These are phyloP conservation scores for Pteronotus mesoamericanus DNA, from an alignment of 2,797 vertebrate species.

Conservation along the genomic window DNA sequence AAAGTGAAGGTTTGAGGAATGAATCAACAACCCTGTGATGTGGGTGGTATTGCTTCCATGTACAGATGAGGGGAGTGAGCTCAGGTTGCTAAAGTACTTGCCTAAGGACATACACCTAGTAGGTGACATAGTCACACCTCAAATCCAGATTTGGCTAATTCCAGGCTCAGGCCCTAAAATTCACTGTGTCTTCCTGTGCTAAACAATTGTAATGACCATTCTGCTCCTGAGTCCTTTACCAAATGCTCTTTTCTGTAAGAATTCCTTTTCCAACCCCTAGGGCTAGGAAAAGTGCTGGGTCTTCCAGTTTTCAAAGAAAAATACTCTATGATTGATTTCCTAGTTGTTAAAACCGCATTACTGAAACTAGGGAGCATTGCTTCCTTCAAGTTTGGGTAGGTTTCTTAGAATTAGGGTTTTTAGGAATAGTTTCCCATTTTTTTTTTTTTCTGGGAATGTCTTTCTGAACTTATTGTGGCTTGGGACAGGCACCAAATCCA, in stretches of 20 bases:
- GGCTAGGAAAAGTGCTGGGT: neutral
- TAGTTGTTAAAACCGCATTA: neutral
- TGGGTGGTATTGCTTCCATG: neutral
- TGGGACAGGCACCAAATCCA: neutral
- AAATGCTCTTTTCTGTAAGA: neutral
- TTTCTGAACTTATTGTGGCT: neutral
- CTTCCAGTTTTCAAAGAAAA: neutral
- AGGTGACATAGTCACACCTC: neutral
- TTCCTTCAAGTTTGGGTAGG: neutral
- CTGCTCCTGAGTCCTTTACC: neutral
- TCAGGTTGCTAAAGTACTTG: neutral
- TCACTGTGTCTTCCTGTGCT: neutral
- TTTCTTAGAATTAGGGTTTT: slow-evolving; percentile 38
- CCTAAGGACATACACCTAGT: neutral
- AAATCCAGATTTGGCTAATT: neutral
- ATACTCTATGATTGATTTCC: neutral
- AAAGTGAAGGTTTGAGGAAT: neutral
- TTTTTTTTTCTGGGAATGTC: neutral
- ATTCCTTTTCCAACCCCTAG: neutral
- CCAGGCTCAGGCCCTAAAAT: neutral
- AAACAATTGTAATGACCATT: neutral
- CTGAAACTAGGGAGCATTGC: neutral
- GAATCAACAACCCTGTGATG: too few species aligned
- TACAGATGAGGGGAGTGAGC: neutral
- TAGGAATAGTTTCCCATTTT: neutral